Conservation (phyloP, 2,888 invertebrate genomes). For the Drepanosiphum platanoidis region DNA sequence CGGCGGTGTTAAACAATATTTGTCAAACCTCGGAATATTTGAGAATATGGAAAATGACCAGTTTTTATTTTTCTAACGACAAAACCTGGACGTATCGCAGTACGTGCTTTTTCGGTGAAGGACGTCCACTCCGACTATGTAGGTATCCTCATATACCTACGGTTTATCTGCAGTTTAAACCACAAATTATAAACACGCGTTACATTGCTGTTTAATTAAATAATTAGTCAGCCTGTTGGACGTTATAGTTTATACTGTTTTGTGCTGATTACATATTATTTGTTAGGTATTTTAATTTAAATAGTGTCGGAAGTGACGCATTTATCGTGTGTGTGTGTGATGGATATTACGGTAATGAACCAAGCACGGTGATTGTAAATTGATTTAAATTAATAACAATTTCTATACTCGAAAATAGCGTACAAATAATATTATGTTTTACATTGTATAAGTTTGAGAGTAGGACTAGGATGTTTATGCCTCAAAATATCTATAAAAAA, state of each 20-base stretch:
- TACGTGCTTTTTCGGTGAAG: constrained; percentile 48
- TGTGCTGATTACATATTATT: too few species aligned
- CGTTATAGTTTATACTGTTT: not conserved
- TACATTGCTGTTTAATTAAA: not conserved
- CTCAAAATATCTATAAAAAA: too few species aligned
- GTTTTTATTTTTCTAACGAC: constrained; percentile 34
- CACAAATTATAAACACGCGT: not conserved
- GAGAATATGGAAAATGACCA: constrained; percentile 17
- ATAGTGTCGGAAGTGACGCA: not conserved
- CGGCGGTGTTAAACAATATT: not conserved
- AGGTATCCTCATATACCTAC: not conserved
- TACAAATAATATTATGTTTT: too few species aligned
- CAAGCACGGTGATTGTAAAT: not conserved
- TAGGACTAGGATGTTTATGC: too few species aligned
- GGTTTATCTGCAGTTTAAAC: not conserved
- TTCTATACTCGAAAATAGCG: too few species aligned
- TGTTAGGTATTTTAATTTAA: not conserved
- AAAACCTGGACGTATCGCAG: constrained; percentile 10
- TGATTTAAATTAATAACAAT: not conserved
- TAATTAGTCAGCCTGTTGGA: not conserved
- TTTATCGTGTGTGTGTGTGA: not conserved
- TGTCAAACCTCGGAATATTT: constrained; percentile 37
- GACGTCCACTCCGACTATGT: constrained; percentile 22
- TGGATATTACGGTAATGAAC: too few species aligned
- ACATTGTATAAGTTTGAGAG: too few species aligned